Evolutionary conservation across 2,113 vertebrate genomes (phyloP).

Genomic region (Alligator mississippiensis): DNA sequence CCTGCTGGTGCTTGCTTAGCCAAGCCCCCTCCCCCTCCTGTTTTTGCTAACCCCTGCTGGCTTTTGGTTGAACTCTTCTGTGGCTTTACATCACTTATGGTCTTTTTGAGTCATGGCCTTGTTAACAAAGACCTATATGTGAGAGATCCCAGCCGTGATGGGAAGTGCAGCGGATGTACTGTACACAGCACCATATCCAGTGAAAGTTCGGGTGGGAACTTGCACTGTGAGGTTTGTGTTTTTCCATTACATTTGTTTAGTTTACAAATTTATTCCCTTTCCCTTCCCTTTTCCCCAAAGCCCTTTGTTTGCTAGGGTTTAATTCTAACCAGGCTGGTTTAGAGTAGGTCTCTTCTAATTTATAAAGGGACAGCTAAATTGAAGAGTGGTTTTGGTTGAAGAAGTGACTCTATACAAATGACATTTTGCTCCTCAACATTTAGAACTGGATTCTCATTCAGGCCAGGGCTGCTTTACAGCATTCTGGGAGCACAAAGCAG

Average conservation of each 20-base stretch:
- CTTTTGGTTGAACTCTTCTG: slow-evolving; percentile 16
- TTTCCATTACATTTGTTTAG: neutral
- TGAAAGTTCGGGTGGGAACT: neutral
- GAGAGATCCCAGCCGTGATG: neutral
- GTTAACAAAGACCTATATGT: slow-evolving; percentile 1
- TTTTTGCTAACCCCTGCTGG: neutral
- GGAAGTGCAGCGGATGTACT: neutral
- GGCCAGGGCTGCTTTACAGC: neutral
- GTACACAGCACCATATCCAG: neutral
- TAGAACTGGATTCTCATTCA: neutral
- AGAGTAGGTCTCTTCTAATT: neutral
- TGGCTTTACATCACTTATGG: slow-evolving; percentile 32
- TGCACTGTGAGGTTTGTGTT: neutral
- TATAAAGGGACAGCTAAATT: neutral
- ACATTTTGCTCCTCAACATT: neutral
- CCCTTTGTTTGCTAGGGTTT: slow-evolving; percentile 31
- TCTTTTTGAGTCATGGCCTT: neutral
- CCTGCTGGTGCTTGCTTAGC: neutral
- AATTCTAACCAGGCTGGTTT: slow-evolving; percentile 3
- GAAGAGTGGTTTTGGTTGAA: slow-evolving; percentile 44
- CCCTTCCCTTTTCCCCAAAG: neutral
- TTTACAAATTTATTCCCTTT: neutral
- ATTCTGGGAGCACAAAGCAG: slow-evolving; percentile 20
- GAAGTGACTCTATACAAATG: slow-evolving; percentile 1
- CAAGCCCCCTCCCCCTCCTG: neutral